These are phyloP conservation scores for Megathymus violae DNA, from an alignment of 1,140 invertebrate genomes.

Conservation along the genomic window DNA sequence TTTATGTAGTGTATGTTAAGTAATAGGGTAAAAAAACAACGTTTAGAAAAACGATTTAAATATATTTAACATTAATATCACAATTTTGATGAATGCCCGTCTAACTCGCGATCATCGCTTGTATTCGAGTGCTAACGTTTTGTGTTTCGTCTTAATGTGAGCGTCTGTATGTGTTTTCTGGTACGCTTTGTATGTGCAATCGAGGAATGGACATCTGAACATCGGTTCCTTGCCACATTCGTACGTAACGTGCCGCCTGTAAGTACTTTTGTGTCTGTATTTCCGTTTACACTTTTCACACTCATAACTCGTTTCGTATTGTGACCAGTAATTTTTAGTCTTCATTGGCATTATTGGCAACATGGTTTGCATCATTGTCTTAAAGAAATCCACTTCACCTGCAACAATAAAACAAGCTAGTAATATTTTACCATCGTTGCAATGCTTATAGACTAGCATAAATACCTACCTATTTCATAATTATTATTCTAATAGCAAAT, in stretches of 20 bases:
- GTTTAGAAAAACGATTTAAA: constrained; percentile 38
- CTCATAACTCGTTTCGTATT: constrained; percentile 70
- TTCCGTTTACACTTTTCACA: constrained; percentile 78
- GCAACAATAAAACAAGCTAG: constrained; percentile 68
- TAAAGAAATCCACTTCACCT: constrained; percentile 81
- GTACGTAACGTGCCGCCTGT: constrained; percentile 79
- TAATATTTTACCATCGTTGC: constrained; percentile 33
- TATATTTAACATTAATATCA: constrained; percentile 76
- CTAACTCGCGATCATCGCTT: constrained; percentile 59
- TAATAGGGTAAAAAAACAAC: constrained; percentile 15
- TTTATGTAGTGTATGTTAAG: too few species aligned
- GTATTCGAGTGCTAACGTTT: constrained; percentile 69
- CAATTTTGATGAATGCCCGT: constrained; percentile 57
- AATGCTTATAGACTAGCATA: constrained; percentile 10
- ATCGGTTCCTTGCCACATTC: constrained; percentile 83
- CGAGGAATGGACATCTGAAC: constrained; percentile 79
- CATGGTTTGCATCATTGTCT: constrained; percentile 77
- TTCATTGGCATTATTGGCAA: constrained; percentile 76
- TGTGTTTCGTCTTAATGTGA: constrained; percentile 72
- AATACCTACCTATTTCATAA: constrained; percentile 35
- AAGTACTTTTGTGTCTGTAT: constrained; percentile 82
- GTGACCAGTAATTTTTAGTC: constrained; percentile 77
- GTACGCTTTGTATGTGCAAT: constrained; percentile 81
- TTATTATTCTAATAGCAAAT: constrained; percentile 9
- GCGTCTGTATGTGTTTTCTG: constrained; percentile 80